Percentiles rank a stretch among this genome's conserved stretches.
Evolutionary conservation across 2,888 invertebrate genomes (phyloP).

Genomic region (Coleophora deauratella): DNA sequence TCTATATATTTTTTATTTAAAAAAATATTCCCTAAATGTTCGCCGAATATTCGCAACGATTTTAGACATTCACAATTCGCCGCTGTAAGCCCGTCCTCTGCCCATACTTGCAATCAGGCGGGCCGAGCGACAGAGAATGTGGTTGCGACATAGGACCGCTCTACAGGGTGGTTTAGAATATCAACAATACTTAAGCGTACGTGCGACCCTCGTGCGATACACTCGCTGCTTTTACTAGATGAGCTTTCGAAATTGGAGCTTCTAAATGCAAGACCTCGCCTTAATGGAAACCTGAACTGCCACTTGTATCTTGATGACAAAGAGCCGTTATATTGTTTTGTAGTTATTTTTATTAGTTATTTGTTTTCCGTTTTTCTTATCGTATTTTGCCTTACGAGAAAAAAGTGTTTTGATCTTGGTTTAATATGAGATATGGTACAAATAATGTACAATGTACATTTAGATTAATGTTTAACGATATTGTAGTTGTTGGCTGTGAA

Average conservation of each 20-base stretch:
- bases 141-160: conserved; percentile 48
- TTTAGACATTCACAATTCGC: conserved; percentile 18
- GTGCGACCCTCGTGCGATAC: conserved; percentile 30
- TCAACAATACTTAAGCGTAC: conserved; percentile 58
- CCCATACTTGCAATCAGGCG: conserved; percentile 53
- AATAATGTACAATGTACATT: no score
- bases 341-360: no score
- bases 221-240: conserved; percentile 52
- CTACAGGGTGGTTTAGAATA: conserved; percentile 58
- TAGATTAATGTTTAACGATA: no score
- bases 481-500: no score
- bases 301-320: conserved; percentile 14
- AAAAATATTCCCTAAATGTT: no score
- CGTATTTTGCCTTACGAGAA: no score
- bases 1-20: no score
- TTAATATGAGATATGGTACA: no score
- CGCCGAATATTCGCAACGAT: no score
- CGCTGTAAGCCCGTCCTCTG: conserved; percentile 27
- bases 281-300: conserved; percentile 42
- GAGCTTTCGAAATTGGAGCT: conserved; percentile 52
- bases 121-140: conserved; percentile 49
- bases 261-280: conserved; percentile 36
- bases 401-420: no score
- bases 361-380: no score
- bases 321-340: no score